Percentiles rank a stretch among this genome's conserved stretches.
These are phyloP conservation scores for Plutella xylostella DNA, from an alignment of 2,888 invertebrate genomes.

Conservation along the genomic window DNA sequence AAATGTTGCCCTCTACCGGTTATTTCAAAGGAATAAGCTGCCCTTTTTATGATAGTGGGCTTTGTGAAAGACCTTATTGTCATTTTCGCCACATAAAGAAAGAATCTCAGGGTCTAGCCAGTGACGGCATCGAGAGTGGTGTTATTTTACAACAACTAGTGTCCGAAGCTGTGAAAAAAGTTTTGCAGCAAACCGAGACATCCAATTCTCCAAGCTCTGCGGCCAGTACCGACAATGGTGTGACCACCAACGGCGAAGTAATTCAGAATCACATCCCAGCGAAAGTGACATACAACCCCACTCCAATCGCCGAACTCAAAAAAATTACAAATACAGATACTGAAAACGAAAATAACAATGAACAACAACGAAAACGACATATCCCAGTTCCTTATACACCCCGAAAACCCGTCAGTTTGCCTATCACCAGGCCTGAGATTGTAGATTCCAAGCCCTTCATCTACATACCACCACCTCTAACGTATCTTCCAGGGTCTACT, in stretches of 20 bases:
- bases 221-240: conserved; percentile 9
- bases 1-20: conserved; percentile 92
- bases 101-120: conserved; percentile 62
- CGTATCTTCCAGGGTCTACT: conserved; percentile 49
- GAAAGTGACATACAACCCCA: conserved; percentile 72
- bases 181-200: conserved; percentile 59
- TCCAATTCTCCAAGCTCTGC: conserved; percentile 13
- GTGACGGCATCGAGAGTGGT: conserved; percentile 55
- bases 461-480: conserved; percentile 46
- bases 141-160: conserved; percentile 70
- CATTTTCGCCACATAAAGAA: conserved; percentile 89
- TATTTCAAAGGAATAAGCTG: conserved; percentile 89
- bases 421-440: conserved; percentile 45
- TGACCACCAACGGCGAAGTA: conserved; percentile 22
- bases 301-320: conserved; percentile 73
- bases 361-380: conserved; percentile 51
- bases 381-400: conserved; percentile 67
- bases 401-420: conserved; percentile 47
- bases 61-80: conserved; percentile 91
- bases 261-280: conserved; percentile 36
- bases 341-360: conserved; percentile 36
- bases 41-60: conserved; percentile 83
- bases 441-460: conserved; percentile 49
- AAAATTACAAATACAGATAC: conserved; percentile 44
- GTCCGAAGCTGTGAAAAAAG: conserved; percentile 73